These are phyloP conservation scores for Nymphalis polychloros DNA, from an alignment of 2,888 invertebrate genomes.

Conservation along the genomic window DNA sequence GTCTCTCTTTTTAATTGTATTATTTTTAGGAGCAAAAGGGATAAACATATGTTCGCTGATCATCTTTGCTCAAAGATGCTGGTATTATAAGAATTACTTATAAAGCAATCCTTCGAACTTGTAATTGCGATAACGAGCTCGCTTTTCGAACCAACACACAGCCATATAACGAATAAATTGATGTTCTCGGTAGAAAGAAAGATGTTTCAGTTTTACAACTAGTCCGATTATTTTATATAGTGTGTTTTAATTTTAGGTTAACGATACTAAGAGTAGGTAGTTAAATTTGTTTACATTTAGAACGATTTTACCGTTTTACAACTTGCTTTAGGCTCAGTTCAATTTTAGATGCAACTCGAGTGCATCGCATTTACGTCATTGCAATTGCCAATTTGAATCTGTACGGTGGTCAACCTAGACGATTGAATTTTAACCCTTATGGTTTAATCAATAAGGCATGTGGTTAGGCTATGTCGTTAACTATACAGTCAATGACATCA, in stretches of 20 bases:
- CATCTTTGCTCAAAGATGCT: no score
- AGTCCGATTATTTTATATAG: no score
- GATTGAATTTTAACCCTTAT: constrained; percentile 18
- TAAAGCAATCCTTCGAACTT: no score
- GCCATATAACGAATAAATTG: no score
- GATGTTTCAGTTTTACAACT: no score
- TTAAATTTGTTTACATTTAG: constrained; percentile 29
- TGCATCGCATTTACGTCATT: constrained; percentile 43
- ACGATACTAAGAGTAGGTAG: constrained; percentile 3
- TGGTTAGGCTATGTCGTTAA: not conserved
- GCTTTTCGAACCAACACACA: no score
- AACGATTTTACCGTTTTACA: constrained; percentile 39
- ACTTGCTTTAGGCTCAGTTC: constrained; percentile 36
- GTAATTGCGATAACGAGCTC: no score
- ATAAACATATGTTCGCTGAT: no score
- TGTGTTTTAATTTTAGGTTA: constrained; percentile 1
- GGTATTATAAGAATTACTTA: no score
- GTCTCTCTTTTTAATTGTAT: no score
- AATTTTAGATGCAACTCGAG: constrained; percentile 42
- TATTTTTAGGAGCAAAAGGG: no score
- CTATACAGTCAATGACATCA: constrained; percentile 38
- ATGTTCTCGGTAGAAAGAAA: no score
- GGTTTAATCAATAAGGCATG: constrained; percentile 5
- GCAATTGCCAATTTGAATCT: constrained; percentile 33
- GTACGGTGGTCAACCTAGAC: constrained; percentile 22